These are phyloP conservation scores for Troides helena DNA, from an alignment of 2,888 invertebrate species.

Conservation along the genomic window DNA sequence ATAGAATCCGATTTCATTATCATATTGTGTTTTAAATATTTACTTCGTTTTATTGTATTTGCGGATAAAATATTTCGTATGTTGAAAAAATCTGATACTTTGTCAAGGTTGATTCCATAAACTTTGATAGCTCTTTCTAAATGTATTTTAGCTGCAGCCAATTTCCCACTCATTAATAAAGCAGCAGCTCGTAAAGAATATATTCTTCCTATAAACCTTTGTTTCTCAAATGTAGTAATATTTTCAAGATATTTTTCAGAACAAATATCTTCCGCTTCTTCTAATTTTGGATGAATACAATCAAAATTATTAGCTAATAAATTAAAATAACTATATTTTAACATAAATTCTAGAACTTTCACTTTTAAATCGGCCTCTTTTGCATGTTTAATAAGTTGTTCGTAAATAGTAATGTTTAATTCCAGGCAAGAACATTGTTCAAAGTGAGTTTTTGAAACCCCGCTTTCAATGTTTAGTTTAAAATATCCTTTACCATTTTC, in stretches of 20 bases:
- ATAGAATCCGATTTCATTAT: slow-evolving; percentile 57
- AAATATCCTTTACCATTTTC: slow-evolving; percentile 43
- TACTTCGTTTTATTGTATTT: slow-evolving; percentile 47
- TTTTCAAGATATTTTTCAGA: slow-evolving; percentile 38
- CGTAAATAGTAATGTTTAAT: slow-evolving; percentile 59
- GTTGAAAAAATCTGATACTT: slow-evolving; percentile 50
- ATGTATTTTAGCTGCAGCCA: slow-evolving; percentile 52
- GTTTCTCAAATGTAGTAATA: slow-evolving; percentile 44
- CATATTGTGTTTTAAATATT: slow-evolving; percentile 46
- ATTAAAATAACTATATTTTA: slow-evolving; percentile 55
- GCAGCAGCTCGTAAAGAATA: slow-evolving; percentile 60
- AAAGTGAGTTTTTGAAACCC: slow-evolving; percentile 60
- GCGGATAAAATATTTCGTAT: slow-evolving; percentile 43
- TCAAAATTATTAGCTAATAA: slow-evolving; percentile 54
- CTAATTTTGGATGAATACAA: slow-evolving; percentile 50
- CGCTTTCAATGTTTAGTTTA: slow-evolving; percentile 56
- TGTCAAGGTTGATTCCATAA: slow-evolving; percentile 56
- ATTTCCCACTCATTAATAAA: slow-evolving; percentile 48
- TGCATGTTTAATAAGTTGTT: slow-evolving; percentile 68
- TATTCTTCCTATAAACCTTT: slow-evolving; percentile 59
- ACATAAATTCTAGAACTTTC: slow-evolving; percentile 60
- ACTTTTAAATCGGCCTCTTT: slow-evolving; percentile 60
- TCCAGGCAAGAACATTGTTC: slow-evolving; percentile 64
- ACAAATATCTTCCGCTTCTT: slow-evolving; percentile 57
- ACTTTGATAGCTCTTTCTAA: slow-evolving; percentile 56